Evolutionary conservation across 2,113 vertebrate species (phyloP), one percentile per base, ranked within the genome.

Genomic region (Chunga burmeisteri): DNA sequence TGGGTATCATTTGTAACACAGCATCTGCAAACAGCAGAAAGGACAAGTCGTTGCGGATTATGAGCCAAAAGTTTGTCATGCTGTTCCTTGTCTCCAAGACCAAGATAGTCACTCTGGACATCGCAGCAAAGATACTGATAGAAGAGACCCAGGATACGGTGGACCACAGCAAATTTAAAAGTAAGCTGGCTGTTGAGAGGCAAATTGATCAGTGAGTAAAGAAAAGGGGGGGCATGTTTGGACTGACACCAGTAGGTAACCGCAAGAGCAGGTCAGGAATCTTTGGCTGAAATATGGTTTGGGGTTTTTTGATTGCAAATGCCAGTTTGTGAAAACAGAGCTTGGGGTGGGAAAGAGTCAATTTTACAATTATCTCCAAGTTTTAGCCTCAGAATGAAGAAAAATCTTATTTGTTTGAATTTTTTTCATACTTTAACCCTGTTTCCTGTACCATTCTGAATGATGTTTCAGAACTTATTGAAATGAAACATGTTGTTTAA

Each of bases 21-120:
- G 99, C 98, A 96, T 98, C 98, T 74, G 97, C 98, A 74, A 98
- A 98, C 94, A 99, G 99, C 96, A 98, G 99, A 97, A 99, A 99
- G 97, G 99, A 99, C 98, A 99, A 99, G 94, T 99, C 99, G 10
- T 97, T 99, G 94, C 98, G 99, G 85, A 99, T 99, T 95, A 99
- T 99, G 99, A 99, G 99, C 97, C 99, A 99, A 97, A 99, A 99
- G 97, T 99, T 99, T 92, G 99, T 99, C 97, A 99, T 99, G 99
- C 98, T 99, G 52, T 99, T 99, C 98, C 98, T 99, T 79, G 99
- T 99, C 93, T 99, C 99, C 85, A 99, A 98, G 96, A 99, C 99
- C 52, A 99, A 98, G 97, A 99, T 98, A 7, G 98, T 99, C 40
- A 99, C 99, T 47, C 97, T 99, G 88, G 99, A 99, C 52, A 95